Conservation (phyloP, 2,888 invertebrate genomes). For the Agrotis exclamationis region DNA sequence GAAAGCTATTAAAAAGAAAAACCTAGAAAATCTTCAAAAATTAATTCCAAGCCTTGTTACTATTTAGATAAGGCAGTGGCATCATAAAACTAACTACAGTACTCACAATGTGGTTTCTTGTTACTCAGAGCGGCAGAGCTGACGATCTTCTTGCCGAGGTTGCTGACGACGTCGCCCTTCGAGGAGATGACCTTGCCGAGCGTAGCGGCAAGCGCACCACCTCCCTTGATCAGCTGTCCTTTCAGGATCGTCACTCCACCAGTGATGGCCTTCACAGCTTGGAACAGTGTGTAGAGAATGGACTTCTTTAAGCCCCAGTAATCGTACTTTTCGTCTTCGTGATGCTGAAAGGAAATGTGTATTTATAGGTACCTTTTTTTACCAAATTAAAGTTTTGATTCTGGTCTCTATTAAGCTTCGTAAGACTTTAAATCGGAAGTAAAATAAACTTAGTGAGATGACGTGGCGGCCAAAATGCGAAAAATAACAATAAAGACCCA, state of each 20-base stretch:
- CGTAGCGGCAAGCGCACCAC: conserved; percentile 91
- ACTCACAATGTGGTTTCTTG: conserved; percentile 83
- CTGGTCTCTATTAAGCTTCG: not conserved
- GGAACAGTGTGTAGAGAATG: conserved; percentile 95
- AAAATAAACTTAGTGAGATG: not conserved
- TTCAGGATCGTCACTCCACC: conserved; percentile 97
- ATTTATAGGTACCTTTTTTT: not conserved
- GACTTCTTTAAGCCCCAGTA: conserved; percentile 96
- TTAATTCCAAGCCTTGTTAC: not conserved
- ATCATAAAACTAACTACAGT: conserved; percentile 37
- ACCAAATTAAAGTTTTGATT: not conserved
- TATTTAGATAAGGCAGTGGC: not conserved
- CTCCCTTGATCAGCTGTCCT: conserved; percentile 96
- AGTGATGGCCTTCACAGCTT: conserved; percentile 97
- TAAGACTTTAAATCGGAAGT: too few relatives aligned
- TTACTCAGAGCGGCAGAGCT: conserved; percentile 93
- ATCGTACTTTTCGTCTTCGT: conserved; percentile 90
- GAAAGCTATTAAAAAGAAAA: too few relatives aligned
- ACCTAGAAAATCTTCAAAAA: not conserved
- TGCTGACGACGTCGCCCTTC: conserved; percentile 95
- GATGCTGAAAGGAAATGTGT: conserved; percentile 67
- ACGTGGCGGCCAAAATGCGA: not conserved
- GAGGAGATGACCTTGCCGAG: conserved; percentile 92
- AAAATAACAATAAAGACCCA: not conserved
- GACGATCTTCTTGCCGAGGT: conserved; percentile 95